Percentiles rank a stretch among this genome's conserved stretches.
phyloP scores from a whole-genome alignment of 1,140 invertebrate species.

The Diorhabda sublineata region DNA sequence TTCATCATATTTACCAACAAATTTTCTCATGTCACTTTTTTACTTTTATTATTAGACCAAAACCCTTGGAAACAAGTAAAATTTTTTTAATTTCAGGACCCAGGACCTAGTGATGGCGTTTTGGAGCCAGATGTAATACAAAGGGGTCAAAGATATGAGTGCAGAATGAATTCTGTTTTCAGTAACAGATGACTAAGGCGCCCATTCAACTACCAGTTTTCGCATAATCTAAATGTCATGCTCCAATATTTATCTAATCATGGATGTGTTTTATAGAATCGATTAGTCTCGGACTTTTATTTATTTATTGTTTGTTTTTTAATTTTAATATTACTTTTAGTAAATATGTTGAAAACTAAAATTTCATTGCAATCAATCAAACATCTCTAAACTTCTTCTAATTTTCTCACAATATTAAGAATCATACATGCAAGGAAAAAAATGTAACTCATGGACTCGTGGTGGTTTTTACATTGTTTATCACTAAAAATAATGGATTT shows the following conservation, averaged over 20 bases:
- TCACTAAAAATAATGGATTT: too few species aligned
- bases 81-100: constrained; percentile 27
- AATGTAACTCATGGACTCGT: too few species aligned
- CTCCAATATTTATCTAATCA: constrained; percentile 28
- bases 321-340: too few species aligned
- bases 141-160: constrained; percentile 30
- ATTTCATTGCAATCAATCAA: too few species aligned
- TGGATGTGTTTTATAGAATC: constrained; percentile 12
- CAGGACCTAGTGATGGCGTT: constrained; percentile 31
- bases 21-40: background rate
- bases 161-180: constrained; percentile 11
- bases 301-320: background rate
- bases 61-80: background rate
- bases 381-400: too few species aligned
- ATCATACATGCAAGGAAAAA: too few species aligned
- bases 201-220: constrained; percentile 9
- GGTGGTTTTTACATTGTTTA: too few species aligned
- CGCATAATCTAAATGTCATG: constrained; percentile 16
- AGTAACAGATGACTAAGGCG: constrained; percentile 37
- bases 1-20: background rate
- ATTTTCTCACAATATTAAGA: too few species aligned
- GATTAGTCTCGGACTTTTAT: constrained; percentile 2
- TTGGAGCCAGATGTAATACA: constrained; percentile 26
- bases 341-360: too few species aligned
- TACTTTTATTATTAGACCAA: background rate